These are phyloP conservation scores for Potamarius usumacintae DNA, from an alignment of 2,113 vertebrate genomes.

Conservation along the genomic window DNA sequence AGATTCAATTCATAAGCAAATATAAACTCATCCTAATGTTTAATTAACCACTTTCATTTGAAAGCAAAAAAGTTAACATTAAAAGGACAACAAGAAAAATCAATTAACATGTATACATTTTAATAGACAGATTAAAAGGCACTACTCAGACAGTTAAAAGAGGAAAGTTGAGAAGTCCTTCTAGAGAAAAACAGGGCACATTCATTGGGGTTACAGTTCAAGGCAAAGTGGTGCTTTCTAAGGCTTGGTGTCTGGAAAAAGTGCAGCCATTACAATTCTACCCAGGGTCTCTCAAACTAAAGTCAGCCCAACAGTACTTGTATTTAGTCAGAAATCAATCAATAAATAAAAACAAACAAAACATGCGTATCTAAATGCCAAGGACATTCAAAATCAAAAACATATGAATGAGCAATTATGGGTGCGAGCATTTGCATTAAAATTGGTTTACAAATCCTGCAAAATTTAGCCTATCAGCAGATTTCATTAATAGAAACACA, in stretches of 20 bases:
- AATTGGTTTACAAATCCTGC: not conserved
- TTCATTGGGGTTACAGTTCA: constrained; percentile 2
- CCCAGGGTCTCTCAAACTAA: not conserved
- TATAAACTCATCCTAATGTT: not conserved
- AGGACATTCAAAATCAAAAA: not conserved
- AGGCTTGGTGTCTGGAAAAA: constrained; percentile 5
- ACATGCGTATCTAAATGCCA: not conserved
- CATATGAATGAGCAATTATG: too few species aligned
- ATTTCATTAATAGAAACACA: not conserved
- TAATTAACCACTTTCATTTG: not conserved
- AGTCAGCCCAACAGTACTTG: not conserved
- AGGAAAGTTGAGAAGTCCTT: not conserved
- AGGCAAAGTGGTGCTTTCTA: constrained; percentile 30
- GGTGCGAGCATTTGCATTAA: not conserved
- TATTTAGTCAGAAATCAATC: not conserved
- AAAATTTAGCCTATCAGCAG: not conserved
- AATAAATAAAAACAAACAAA: not conserved
- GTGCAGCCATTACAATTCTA: not conserved
- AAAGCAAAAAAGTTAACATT: not conserved
- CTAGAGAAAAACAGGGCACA: not conserved
- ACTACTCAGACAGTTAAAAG: not conserved
- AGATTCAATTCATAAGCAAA: not conserved
- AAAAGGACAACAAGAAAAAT: not conserved
- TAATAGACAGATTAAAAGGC: constrained; percentile 20
- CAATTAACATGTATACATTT: not conserved